Evolutionary conservation across 2,113 vertebrate species (phyloP), one percentile per base, ranked within the genome.

Genomic region (Gallinago undulata): DNA sequence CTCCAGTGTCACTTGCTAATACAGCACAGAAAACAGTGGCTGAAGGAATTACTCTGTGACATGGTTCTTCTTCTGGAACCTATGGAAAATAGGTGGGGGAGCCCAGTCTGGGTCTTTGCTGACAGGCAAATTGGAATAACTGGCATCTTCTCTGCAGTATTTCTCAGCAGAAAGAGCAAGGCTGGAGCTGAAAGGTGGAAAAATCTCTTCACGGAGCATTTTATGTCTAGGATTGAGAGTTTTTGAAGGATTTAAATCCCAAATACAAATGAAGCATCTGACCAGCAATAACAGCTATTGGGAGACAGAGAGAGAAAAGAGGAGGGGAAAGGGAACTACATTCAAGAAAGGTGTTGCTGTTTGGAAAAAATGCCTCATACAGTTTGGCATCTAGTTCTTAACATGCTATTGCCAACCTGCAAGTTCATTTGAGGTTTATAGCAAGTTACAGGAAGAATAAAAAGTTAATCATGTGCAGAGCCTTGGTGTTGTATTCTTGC

Each of bases 391-490:
- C 45, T 66, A 84, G 67, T 30, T 93, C 45, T 79, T 82, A 63
- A 64, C 24, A 41, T 41, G 28, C 8, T 89, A 43, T 66, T 97
- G 94, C 96, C 96, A 96, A 89, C 84, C 94, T 97, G 68, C 0
- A 0, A 96, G 94, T 97, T 97, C 94, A 97, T 89, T 67, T 93
- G 82, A 95, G 90, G 95, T 97, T 96, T 96, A 93, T 74, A 90
- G 60, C 85, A 87, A 96, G 87, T 94, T 97, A 95, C 94, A 97
- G 87, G 87, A 96, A 97, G 79, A 97, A 95, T 94, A 94, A 94
- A 93, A 96, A 67, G 22, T 92, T 93, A 97, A 95, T 94, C 69
- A 74, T 87, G 80, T 93, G 67, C 93, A 93, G 88, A 89, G 62
- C 19, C 41, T 73, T 94, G n/a, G 31, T 91, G 51, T 64, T 96